A percentile compares a stretch with the other conserved stretches of the same genome.
Evolutionary conservation across 2,113 vertebrate species (phyloP).

Genomic region (Hemibagrus wyckioides): DNA sequence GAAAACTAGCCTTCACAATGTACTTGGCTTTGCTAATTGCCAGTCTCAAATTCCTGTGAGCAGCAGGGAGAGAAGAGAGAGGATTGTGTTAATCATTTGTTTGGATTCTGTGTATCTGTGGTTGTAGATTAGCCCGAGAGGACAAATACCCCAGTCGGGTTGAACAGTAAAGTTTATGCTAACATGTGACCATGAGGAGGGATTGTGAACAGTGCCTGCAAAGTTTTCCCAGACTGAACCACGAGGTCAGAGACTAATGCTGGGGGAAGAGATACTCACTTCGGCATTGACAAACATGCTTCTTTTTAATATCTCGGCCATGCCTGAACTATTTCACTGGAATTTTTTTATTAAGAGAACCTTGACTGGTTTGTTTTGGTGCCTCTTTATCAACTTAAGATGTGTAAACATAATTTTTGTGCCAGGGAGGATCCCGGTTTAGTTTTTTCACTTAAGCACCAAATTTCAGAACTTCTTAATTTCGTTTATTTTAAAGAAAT

Average conservation of each 20-base stretch:
- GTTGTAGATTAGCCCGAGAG: slow-evolving; percentile 46
- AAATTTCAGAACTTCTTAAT: not conserved
- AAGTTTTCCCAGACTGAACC: slow-evolving; percentile 43
- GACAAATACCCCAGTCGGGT: slow-evolving; percentile 37
- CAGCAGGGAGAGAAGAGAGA: slow-evolving; percentile 23
- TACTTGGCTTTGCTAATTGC: slow-evolving; percentile 39
- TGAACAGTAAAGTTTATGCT: slow-evolving; percentile 36
- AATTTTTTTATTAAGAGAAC: slow-evolving; percentile 4
- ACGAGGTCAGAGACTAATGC: not conserved
- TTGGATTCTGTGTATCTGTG: slow-evolving; percentile 46
- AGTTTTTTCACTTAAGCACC: not conserved
- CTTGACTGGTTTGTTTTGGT: slow-evolving; percentile 13
- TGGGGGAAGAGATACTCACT: not conserved
- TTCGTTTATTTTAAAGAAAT: not conserved
- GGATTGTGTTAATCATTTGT: slow-evolving; percentile 55
- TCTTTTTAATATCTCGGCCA: not conserved
- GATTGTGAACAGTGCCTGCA: slow-evolving; percentile 25
- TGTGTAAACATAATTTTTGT: slow-evolving; percentile 1
- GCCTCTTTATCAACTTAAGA: slow-evolving; percentile 3
- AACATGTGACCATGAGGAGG: slow-evolving; percentile 22
- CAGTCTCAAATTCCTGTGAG: slow-evolving; percentile 23
- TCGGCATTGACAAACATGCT: not conserved
- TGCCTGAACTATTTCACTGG: not conserved
- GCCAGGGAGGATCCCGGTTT: not conserved
- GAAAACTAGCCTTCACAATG: not conserved